These are phyloP conservation scores for Alethe castanea DNA, from an alignment of 2,113 vertebrate genomes.

Conservation along the genomic window DNA sequence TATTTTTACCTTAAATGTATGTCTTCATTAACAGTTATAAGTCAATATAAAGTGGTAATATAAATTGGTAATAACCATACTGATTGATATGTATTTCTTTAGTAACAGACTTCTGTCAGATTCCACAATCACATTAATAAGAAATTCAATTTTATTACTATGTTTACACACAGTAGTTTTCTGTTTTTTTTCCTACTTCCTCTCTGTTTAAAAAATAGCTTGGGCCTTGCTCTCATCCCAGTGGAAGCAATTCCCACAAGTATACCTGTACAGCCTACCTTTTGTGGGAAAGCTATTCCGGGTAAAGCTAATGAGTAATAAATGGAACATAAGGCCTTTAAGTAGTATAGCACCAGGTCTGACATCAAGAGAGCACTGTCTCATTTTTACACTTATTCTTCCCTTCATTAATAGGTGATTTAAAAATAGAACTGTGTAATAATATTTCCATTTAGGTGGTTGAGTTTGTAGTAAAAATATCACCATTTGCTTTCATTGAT, in stretches of 20 bases:
- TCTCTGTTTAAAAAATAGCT: neutral
- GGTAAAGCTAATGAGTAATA: neutral
- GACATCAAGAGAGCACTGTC: neutral
- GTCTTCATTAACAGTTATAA: neutral
- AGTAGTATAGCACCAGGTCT: neutral
- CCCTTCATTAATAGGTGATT: neutral
- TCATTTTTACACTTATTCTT: neutral
- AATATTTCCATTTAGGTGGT: neutral
- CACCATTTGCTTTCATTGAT: neutral
- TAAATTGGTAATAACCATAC: neutral
- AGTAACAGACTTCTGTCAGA: neutral
- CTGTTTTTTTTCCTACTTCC: neutral
- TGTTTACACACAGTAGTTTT: accelerated
- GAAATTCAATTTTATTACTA: neutral
- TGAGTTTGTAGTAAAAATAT: neutral
- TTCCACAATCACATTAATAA: neutral
- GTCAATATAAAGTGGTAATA: neutral
- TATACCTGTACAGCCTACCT: neutral
- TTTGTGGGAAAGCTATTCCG: neutral
- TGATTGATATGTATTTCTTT: neutral
- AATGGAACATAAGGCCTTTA: neutral
- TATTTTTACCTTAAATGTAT: neutral
- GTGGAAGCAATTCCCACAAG: neutral
- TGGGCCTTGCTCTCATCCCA: neutral
- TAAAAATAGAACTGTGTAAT: neutral